phyloP scores from a whole-genome alignment of 2,113 vertebrate species.

The Phrynosoma platyrhinos region DNA sequence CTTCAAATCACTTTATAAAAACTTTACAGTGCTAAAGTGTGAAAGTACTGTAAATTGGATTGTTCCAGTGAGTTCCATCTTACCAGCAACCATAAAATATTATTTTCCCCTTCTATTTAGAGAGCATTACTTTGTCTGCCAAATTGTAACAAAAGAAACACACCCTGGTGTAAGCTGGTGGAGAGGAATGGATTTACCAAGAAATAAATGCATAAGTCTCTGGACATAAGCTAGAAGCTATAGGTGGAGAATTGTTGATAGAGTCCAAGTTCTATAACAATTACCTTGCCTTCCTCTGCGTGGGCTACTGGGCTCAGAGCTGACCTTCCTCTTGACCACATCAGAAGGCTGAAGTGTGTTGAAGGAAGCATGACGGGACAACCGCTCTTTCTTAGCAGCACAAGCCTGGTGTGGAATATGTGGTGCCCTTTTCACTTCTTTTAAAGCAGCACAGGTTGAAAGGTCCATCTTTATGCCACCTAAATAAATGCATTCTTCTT shows the following conservation, averaged over 20 bases:
- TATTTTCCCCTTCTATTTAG: conserved; percentile 34
- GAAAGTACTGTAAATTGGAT: conserved; percentile 46
- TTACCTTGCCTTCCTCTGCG: conserved; percentile 75
- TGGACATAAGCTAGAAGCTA: conserved; percentile 7
- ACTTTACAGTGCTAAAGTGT: conserved; percentile 31
- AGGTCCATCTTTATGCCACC: conserved; percentile 63
- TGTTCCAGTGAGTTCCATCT: conserved; percentile 47
- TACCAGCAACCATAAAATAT: conserved; percentile 46
- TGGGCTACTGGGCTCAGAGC: conserved; percentile 87
- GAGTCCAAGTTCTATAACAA: not conserved
- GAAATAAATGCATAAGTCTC: conserved; percentile 39
- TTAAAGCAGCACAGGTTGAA: conserved; percentile 66
- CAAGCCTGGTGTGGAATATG: conserved; percentile 39
- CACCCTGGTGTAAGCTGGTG: conserved; percentile 5
- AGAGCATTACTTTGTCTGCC: conserved; percentile 24
- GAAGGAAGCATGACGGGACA: conserved; percentile 82
- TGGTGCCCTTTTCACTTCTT: conserved; percentile 57
- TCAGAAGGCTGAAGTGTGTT: conserved; percentile 67
- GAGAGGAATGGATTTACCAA: conserved; percentile 31
- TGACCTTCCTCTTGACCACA: conserved; percentile 76
- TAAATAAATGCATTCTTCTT: conserved; percentile 63
- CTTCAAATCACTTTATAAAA: conserved; percentile 44
- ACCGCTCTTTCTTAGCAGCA: conserved; percentile 69
- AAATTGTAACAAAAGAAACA: conserved; percentile 36
- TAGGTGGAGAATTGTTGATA: not conserved